Evolutionary conservation across 2,888 invertebrate species (phyloP), one percentile per base, ranked within the genome.

Genomic region (Camptogramma bilineatum): DNA sequence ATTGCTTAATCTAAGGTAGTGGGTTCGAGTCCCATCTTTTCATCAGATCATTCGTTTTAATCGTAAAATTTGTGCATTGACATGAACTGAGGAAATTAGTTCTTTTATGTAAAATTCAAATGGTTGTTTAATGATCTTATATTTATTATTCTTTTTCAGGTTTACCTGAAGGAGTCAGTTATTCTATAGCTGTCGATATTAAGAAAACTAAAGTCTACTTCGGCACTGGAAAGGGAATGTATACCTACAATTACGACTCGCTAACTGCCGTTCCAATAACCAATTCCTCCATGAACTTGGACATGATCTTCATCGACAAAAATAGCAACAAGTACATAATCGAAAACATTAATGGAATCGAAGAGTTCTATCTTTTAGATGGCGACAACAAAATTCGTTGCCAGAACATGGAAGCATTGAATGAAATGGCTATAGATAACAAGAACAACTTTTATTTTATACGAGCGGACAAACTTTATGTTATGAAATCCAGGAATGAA

Each of bases 391-490:
- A 86, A 82, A 81, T 85, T 48, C 78, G 77, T 1, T 85, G 83
- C 58, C 75, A 80, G 46, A 81, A 74, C 52, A 77, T 88, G 0
- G 83, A 88, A 70, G 82, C 85, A 8, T 62, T 90, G 0, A 83
- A 84, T 62, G 90, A 90, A 71, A 75, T 91, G 73, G 84, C 86
- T 8, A 86, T 90, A 42, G 87, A 90, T 50, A 82, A 84, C 18
- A 79, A 86, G 59, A 88, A 89, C 67, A 88, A 91, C 64, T 86
- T 91, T 66, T 91, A 89, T 70, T 91, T 81, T 67, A 82, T 91
- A 52, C 83, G 82, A 72, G 78, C 84, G 18, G 83, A 85, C 2
- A 82, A 85, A 57, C 55, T 91, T 9, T 91, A 74, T 57, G 83
- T 89, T 5, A 69, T 90, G 24, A 88, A 84, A 66, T 76, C 81